A percentile compares a stretch with the other conserved stretches of the same genome.
Conservation (phyloP, 1,140 invertebrate species). For the Nymphalis io region DNA sequence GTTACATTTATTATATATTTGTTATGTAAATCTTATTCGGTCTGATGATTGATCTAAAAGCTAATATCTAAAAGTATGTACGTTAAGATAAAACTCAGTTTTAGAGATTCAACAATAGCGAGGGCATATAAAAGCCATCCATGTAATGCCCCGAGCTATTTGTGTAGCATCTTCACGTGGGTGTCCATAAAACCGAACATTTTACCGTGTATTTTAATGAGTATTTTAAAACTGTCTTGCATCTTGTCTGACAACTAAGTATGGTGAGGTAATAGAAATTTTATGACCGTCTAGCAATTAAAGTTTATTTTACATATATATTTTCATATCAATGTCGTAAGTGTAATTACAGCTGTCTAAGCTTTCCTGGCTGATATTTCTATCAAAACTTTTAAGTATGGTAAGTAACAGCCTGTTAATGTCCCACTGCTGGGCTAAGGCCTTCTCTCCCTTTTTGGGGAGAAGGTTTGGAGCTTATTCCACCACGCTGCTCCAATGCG, state of each 20-base stretch:
- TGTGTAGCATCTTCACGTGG: not conserved
- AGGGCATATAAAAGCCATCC: not conserved
- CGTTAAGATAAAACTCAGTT: not conserved
- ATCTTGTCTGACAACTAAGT: conserved; percentile 13
- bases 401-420: too few species aligned
- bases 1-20: not conserved
- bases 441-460: too few species aligned
- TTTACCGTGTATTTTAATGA: conserved; percentile 17
- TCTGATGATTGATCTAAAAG: not conserved
- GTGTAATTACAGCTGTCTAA: not conserved
- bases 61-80: too few species aligned
- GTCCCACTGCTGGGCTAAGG: too few species aligned
- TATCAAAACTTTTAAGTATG: too few species aligned
- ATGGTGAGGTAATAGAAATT: conserved; percentile 8
- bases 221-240: conserved; percentile 19
- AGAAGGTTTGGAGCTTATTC: too few species aligned
- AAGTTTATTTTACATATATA: not conserved
- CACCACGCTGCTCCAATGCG: too few species aligned
- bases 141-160: conserved; percentile 7
- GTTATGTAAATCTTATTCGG: not conserved
- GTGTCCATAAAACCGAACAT: conserved; percentile 9
- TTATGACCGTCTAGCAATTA: conserved; percentile 8
- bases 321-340: not conserved
- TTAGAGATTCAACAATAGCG: not conserved
- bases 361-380: not conserved